These are phyloP conservation scores for Trachythela sp. DNA, from an alignment of 64 coral and sea anemone species.

Conservation along the genomic window DNA sequence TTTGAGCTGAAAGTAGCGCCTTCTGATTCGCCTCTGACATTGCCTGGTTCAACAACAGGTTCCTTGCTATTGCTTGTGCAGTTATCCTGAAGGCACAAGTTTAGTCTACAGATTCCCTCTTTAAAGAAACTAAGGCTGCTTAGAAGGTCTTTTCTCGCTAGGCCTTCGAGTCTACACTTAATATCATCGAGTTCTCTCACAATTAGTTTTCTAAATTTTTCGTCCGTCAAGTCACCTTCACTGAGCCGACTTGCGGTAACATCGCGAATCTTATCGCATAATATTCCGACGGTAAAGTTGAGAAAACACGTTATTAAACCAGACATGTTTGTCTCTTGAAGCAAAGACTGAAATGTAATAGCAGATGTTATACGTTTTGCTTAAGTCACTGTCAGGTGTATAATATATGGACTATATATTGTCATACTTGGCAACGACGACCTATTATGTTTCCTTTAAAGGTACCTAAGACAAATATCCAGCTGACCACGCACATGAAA, in stretches of 20 bases:
- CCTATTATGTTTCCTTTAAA: too few relatives aligned
- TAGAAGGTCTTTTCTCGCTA: conserved; percentile 22
- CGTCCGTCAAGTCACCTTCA: conserved; percentile 8
- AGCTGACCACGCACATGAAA: too few relatives aligned
- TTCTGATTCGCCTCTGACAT: not conserved
- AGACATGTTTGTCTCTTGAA: too few relatives aligned
- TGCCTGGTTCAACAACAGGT: not conserved
- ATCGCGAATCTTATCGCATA: conserved; percentile 62
- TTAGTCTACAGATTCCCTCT: conserved; percentile 25
- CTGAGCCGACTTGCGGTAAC: not conserved
- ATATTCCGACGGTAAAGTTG: too few relatives aligned
- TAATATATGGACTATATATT: too few relatives aligned
- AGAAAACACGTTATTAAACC: too few relatives aligned
- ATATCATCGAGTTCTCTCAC: conserved; percentile 43
- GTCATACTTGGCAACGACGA: too few relatives aligned
- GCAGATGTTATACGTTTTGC: too few relatives aligned
- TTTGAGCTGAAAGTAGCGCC: too few relatives aligned
- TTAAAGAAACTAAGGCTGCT: conserved; percentile 35
- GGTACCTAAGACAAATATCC: too few relatives aligned
- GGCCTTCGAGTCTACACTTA: conserved; percentile 44
- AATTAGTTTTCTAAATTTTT: conserved; percentile 37
- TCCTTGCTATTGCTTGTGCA: not conserved
- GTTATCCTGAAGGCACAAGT: not conserved
- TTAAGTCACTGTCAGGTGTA: too few relatives aligned
- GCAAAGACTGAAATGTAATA: too few relatives aligned